Conservation (phyloP, 2,797 vertebrate genomes). For the Nasua narica region DNA sequence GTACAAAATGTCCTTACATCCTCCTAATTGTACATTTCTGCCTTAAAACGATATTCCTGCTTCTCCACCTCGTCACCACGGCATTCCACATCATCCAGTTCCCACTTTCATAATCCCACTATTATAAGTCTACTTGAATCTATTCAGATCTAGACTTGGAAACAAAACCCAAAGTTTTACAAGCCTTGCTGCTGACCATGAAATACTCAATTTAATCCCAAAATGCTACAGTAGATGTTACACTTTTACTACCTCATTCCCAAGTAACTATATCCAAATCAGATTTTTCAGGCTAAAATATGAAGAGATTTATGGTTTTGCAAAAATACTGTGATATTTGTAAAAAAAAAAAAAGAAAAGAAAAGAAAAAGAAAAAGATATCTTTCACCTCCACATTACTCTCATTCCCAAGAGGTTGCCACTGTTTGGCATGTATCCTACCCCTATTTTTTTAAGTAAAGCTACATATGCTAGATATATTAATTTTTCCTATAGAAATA, state of each 20-base stretch:
- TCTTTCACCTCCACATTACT: not conserved
- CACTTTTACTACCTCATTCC: not conserved
- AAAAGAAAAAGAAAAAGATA: not conserved
- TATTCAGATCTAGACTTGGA: not conserved
- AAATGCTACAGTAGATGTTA: not conserved
- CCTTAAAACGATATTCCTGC: not conserved
- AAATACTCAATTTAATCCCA: not conserved
- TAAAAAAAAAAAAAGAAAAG: not conserved
- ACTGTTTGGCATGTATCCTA: not conserved
- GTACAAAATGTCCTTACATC: not conserved
- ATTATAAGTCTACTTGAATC: not conserved
- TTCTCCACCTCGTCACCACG: not conserved
- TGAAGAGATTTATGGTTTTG: not conserved
- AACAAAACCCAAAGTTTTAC: not conserved
- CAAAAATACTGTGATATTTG: not conserved
- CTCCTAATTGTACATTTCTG: slow-evolving; percentile 3
- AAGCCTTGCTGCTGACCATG: not conserved
- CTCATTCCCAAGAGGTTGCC: not conserved
- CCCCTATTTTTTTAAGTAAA: not conserved
- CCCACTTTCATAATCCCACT: not conserved
- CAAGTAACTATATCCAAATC: not conserved
- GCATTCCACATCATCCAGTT: not conserved
- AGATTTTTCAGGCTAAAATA: not conserved
- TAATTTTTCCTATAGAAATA: slow-evolving; percentile 1
- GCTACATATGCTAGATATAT: not conserved